Evolutionary conservation across 2,113 vertebrate genomes (phyloP).

Genomic region (Irena cyanogastra): DNA sequence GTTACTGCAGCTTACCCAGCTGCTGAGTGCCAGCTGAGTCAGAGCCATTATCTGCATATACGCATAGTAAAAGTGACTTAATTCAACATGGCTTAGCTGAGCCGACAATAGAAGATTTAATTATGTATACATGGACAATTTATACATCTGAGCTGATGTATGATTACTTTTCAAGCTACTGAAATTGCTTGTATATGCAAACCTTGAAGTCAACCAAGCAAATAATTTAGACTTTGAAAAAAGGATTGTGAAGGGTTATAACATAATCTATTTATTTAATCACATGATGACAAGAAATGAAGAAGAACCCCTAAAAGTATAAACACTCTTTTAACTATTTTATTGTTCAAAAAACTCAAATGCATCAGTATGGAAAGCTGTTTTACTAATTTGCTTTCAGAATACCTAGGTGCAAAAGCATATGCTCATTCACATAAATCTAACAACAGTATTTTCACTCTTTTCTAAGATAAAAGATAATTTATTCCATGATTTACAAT

Average conservation of each 20-base stretch:
- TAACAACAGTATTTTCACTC: neutral
- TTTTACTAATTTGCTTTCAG: neutral
- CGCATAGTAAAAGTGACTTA: neutral
- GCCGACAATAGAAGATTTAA: neutral
- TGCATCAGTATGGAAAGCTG: neutral
- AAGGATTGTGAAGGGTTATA: neutral
- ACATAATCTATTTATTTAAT: neutral
- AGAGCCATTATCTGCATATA: neutral
- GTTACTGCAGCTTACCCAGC: neutral
- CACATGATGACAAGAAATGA: neutral
- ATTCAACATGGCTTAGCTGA: neutral
- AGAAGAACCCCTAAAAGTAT: neutral
- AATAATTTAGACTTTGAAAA: neutral
- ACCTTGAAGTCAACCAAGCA: neutral
- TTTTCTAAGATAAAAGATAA: conserved; percentile 21
- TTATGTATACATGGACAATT: neutral
- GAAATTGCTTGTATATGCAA: neutral
- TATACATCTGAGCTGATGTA: neutral
- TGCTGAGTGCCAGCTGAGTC: neutral
- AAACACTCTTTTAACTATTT: neutral
- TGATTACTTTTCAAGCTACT: neutral
- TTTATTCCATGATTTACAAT: conserved; percentile 13
- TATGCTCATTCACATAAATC: neutral
- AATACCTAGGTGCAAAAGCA: neutral
- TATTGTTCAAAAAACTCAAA: neutral